These are phyloP conservation scores for Caenorhabditis tropicalis DNA, from an alignment of 1,140 invertebrate species.

Conservation along the genomic window DNA sequence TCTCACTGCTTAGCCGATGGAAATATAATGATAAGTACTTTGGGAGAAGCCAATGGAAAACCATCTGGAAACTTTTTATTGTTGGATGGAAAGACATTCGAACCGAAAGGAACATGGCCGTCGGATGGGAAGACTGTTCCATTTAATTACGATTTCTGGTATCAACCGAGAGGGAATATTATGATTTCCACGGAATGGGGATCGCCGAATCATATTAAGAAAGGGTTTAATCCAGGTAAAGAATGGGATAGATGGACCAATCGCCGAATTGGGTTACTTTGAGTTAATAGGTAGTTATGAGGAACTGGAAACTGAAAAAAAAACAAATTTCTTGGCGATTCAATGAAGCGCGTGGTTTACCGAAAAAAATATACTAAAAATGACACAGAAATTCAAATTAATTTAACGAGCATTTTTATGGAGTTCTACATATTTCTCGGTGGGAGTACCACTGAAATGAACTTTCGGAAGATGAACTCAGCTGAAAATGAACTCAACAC, in stretches of 20 bases:
- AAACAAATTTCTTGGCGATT: no score
- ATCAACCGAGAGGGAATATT: slow-evolving; percentile 89
- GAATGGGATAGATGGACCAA: background rate
- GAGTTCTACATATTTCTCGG: no score
- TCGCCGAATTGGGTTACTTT: no score
- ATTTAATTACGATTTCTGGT: slow-evolving; percentile 85
- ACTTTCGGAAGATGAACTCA: no score
- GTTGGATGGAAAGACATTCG: slow-evolving; percentile 83
- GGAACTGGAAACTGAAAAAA: background rate
- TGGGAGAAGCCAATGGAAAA: slow-evolving; percentile 83
- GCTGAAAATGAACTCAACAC: no score
- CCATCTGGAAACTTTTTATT: slow-evolving; percentile 83
- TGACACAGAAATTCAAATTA: no score
- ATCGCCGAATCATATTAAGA: slow-evolving; percentile 82
- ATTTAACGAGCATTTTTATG: no score
- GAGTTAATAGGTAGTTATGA: no score
- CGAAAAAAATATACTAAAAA: no score
- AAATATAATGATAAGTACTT: slow-evolving; percentile 90
- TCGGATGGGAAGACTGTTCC: slow-evolving; percentile 64
- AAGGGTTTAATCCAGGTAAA: slow-evolving; percentile 78
- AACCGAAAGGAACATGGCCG: slow-evolving; percentile 77
- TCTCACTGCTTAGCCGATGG: slow-evolving; percentile 88
- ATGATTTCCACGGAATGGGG: slow-evolving; percentile 92
- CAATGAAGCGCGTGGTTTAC: no score
- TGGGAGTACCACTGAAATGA: no score